Evolutionary conservation across 1,140 invertebrate species (phyloP), one percentile per base, ranked within the genome.

Genomic region (Micrasema longulum): DNA sequence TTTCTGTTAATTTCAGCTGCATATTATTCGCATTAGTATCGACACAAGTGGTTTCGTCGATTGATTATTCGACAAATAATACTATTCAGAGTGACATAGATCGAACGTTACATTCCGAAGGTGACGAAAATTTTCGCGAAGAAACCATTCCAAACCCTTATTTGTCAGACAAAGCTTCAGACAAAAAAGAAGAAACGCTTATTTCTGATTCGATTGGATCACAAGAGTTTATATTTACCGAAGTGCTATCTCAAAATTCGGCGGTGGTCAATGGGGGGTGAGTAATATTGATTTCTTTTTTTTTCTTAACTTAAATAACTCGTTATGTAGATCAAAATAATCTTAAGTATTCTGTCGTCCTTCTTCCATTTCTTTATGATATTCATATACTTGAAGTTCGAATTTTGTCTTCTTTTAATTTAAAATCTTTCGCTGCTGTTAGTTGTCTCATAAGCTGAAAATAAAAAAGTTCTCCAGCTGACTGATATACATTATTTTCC

Each of bases 221-320:
- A 14, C 69, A 81, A 53, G 80, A 84, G 79, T 80, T 85, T 80
- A 81, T 77, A 68, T 85, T 87, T 75, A 77, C 80, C 55, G 85
- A 86, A 53, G 78, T 82, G 65, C 69, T 85, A 71, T 86, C 85
- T 62, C 79, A 87, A 77, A 87, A 88, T 77, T 83, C 85, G 52
- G 86, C 85, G 60, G 81, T 85, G 69, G 82, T 83, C 57, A 85
- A 87, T 79, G 85, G 85, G 79, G 85, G 85, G 86, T 87, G 77
- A 84, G 86, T 86, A 60, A 11, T 53, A 36, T 63, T 50, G 35
- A 69, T 66, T 47, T 65, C 35, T 52, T 53, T 50, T 47, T 36
- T n/a, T n/a, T n/a, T n/a, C n/a, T n/a, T n/a, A n/a, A n/a, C n/a
- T n/a, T n/a, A n/a, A n/a, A n/a, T n/a, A n/a, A n/a, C n/a, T n/a